Percentiles rank a stretch among this genome's conserved stretches.
phyloP scores from a whole-genome alignment of 1,140 invertebrate genomes.

The Thaumatotibia leucotreta region DNA sequence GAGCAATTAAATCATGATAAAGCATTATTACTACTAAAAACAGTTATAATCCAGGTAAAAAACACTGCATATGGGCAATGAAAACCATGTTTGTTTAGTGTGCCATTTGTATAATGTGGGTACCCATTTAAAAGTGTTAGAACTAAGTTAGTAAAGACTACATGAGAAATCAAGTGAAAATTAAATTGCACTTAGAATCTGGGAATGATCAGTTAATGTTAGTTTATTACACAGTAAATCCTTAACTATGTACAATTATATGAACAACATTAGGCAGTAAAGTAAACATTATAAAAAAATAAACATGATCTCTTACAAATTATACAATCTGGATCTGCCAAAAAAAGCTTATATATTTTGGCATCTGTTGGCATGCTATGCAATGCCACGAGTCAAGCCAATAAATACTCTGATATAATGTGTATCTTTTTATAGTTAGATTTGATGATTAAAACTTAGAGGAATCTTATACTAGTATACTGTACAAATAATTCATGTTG shows the following conservation, averaged over 20 bases:
- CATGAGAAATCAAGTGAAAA: too few species aligned
- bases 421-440: not conserved
- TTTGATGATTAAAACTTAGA: not conserved
- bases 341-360: not conserved
- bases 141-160: too few species aligned
- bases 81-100: too few species aligned
- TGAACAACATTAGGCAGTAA: not conserved
- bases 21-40: too few species aligned
- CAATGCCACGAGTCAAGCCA: not conserved
- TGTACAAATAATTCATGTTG: slow-evolving; percentile 9
- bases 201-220: too few species aligned
- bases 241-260: not conserved
- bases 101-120: too few species aligned
- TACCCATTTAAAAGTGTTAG: too few species aligned
- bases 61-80: too few species aligned
- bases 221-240: not conserved
- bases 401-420: not conserved
- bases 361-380: not conserved
- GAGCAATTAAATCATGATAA: too few species aligned
- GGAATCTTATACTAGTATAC: slow-evolving; percentile 1
- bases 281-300: slow-evolving; percentile 40
- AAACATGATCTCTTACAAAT: slow-evolving; percentile 13
- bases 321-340: slow-evolving; percentile 58
- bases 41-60: too few species aligned
- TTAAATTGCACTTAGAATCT: too few species aligned